Conservation (phyloP, 1,140 invertebrate species). For the Bathynomus jamesi region DNA sequence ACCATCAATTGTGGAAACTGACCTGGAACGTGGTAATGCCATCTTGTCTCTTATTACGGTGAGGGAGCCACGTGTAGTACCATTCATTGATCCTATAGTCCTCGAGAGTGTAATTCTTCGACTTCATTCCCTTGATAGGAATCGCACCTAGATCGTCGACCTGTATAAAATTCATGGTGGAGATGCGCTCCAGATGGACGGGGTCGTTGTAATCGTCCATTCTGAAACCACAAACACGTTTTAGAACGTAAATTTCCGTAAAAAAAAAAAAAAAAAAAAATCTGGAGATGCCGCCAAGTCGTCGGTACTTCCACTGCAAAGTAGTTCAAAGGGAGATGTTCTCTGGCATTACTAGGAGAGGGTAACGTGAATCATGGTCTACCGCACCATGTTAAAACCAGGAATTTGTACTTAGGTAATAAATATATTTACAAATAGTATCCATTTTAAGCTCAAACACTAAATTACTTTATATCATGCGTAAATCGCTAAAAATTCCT, state of each 20-base stretch:
- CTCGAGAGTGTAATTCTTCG: conserved; percentile 81
- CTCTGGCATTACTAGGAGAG: background rate
- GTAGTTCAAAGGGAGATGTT: background rate
- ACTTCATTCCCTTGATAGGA: conserved; percentile 52
- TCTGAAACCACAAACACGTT: conserved; percentile 43
- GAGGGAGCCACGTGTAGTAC: conserved; percentile 81
- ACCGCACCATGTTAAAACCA: too few relatives aligned
- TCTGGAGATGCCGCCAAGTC: background rate
- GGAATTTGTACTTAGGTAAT: too few relatives aligned
- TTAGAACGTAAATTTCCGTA: too few relatives aligned
- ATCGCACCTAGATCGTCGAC: conserved; percentile 43
- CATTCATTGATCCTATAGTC: conserved; percentile 90
- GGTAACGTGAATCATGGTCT: too few relatives aligned
- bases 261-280: background rate
- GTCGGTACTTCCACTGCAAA: background rate
- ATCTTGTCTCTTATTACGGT: conserved; percentile 66
- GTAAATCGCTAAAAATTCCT: too few relatives aligned
- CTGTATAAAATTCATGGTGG: conserved; percentile 71
- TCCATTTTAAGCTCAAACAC: too few relatives aligned
- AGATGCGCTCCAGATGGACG: conserved; percentile 81
- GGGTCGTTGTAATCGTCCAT: conserved; percentile 91
- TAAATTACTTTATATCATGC: too few relatives aligned
- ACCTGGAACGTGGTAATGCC: conserved; percentile 76
- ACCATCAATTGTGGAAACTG: too few relatives aligned
- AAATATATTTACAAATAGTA: too few relatives aligned